Evolutionary conservation across 2,113 vertebrate species (phyloP).

Genomic region (Neopipo cinnamomea): DNA sequence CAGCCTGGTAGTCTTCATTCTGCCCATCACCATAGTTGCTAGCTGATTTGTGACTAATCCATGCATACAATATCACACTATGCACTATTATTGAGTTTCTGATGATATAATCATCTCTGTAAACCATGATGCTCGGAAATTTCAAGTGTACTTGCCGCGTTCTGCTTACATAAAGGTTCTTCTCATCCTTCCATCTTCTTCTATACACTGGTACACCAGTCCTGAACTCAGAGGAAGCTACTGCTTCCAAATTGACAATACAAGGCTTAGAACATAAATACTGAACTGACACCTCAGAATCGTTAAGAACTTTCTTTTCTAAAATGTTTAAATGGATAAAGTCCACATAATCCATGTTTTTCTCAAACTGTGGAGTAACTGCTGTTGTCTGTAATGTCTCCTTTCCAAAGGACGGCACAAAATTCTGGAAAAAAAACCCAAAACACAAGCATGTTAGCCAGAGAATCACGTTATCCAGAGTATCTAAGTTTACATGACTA

Average conservation of each 20-base stretch:
- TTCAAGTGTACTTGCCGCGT: constrained; percentile 77
- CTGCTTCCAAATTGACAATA: constrained; percentile 79
- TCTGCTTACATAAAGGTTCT: constrained; percentile 62
- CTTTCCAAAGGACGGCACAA: constrained; percentile 63
- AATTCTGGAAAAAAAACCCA: constrained; percentile 26
- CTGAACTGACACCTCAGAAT: constrained; percentile 76
- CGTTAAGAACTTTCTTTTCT: constrained; percentile 77
- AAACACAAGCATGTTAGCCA: not conserved
- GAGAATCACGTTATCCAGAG: not conserved
- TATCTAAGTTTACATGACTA: not conserved
- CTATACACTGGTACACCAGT: constrained; percentile 82
- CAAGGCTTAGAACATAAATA: constrained; percentile 87
- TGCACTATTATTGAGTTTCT: constrained; percentile 74
- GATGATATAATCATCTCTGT: constrained; percentile 79
- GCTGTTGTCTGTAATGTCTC: constrained; percentile 69
- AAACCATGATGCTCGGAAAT: constrained; percentile 83
- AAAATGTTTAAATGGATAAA: constrained; percentile 80
- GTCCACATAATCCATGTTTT: constrained; percentile 57
- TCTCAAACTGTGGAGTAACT: constrained; percentile 34
- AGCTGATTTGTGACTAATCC: constrained; percentile 73
- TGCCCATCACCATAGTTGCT: not conserved
- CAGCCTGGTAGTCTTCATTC: constrained; percentile 63
- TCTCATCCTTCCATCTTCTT: constrained; percentile 80
- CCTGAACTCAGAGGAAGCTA: constrained; percentile 79
- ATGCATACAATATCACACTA: constrained; percentile 81